Base-by-base conservation (phyloP, 2,888 invertebrate species). In the Coremacera marginata region DNA sequence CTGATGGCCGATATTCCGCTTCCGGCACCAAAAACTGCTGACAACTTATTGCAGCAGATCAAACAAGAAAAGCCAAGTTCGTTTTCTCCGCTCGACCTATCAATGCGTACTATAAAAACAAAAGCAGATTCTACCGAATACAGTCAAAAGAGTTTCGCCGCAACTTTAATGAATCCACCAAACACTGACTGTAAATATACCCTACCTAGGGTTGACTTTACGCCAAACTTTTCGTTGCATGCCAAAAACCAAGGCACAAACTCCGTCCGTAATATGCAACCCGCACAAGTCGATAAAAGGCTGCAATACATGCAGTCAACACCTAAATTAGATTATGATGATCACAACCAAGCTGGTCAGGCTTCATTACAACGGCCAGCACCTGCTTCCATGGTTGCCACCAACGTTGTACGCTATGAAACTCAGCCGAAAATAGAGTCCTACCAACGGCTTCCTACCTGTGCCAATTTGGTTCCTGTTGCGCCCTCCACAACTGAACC, bases 91-190 rank as follows among this genome's bases (percentile, higher is more conserved):
- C 89, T 97, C 78, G 97, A 97, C 90, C 91, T 97, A 73, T 96
- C 96, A 0, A 95, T 96, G 65, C 96, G 96, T 88, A 96, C 96
- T 1, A 94, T 96, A 0, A 93, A 95, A 86, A 96, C 96, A 71
- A 94, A 95, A 4, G 96, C 96, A 0, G 96, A 96, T 89, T 96
- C 96, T 0, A 96, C 96, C 0, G 94, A 95, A 51, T 85, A 84
- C 77, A 85, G 84, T 78, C 86, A 85, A 27, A 34, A 62, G 16
- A n/a, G n/a, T 79, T 34, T 78, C 71, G 1, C 51, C 75, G 27
- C 52, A 75, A 37, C n/a, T 27, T 37, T 79, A 70, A 67, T 51
- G 34, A 60, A 67, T 25, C 16, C n/a, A 14, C 37, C 8, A 65
- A 65, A 49, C 25, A 34, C 8, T 7, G 80, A 81, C 80, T 80